Percentiles rank a stretch among this genome's conserved stretches.
These are phyloP conservation scores for Serrognathus titanus DNA, from an alignment of 2,888 invertebrate genomes.

Conservation along the genomic window DNA sequence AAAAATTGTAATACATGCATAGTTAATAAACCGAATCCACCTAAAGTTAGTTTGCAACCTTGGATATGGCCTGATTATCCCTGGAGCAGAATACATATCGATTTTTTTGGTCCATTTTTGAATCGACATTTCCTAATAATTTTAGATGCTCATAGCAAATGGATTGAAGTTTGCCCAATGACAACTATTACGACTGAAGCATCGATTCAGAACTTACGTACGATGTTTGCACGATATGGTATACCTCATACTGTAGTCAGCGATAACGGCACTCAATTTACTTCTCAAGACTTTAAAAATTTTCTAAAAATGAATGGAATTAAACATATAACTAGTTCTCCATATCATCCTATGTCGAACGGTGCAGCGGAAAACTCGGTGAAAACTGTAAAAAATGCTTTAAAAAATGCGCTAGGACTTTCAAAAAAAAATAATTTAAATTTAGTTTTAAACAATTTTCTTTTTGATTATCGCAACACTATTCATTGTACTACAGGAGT, in stretches of 20 bases:
- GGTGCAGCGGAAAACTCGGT: slow-evolving; percentile 26
- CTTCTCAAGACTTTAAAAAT: slow-evolving; percentile 19
- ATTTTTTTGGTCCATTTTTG: slow-evolving; percentile 17
- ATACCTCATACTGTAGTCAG: slow-evolving; percentile 20
- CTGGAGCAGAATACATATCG: slow-evolving; percentile 16
- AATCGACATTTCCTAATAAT: slow-evolving; percentile 9
- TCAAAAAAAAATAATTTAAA: slow-evolving; percentile 9
- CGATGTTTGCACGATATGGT: slow-evolving; percentile 20
- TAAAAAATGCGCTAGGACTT: slow-evolving; percentile 16
- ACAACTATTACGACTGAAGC: neutral
- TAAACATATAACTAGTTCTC: slow-evolving; percentile 18
- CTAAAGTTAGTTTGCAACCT: too few species aligned
- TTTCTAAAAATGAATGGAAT: slow-evolving; percentile 20
- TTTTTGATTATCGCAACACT: too few species aligned
- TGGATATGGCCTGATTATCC: neutral
- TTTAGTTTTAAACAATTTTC: slow-evolving; percentile 14
- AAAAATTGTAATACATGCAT: too few species aligned
- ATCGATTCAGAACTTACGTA: slow-evolving; percentile 14
- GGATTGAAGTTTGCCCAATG: slow-evolving; percentile 12
- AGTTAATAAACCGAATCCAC: too few species aligned
- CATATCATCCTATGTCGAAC: slow-evolving; percentile 21
- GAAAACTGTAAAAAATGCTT: slow-evolving; percentile 21
- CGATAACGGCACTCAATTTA: slow-evolving; percentile 23
- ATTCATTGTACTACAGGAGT: too few species aligned
- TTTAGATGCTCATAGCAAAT: slow-evolving; percentile 18